Conservation (phyloP, 2,888 invertebrate genomes). For the Leptinotarsa peninsularis region DNA sequence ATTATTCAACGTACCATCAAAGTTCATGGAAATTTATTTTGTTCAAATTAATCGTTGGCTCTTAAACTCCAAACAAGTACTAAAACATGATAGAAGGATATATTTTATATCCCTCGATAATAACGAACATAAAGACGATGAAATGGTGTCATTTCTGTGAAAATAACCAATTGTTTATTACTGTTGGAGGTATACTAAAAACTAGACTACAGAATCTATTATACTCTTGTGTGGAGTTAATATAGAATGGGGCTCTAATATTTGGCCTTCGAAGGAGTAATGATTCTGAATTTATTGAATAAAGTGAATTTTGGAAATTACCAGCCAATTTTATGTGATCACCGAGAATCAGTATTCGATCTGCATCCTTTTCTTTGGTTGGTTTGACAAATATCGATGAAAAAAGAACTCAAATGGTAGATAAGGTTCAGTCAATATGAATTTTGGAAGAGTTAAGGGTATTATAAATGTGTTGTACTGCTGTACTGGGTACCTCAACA, state of each 20-base stretch:
- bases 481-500: too few species aligned
- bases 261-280: neutral
- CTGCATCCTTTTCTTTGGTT: too few species aligned
- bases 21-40: constrained; percentile 11
- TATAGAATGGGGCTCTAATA: neutral
- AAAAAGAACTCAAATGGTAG: too few species aligned
- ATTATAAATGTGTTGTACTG: too few species aligned
- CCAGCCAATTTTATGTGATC: too few species aligned
- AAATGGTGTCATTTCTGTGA: neutral
- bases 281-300: too few species aligned
- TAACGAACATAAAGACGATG: neutral
- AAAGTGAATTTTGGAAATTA: too few species aligned
- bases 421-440: too few species aligned
- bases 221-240: neutral
- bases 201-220: neutral
- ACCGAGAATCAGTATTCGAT: too few species aligned
- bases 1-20: neutral
- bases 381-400: too few species aligned
- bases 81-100: constrained; percentile 3
- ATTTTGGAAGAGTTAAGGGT: too few species aligned
- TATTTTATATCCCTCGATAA: neutral
- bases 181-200: neutral
- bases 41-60: constrained; percentile 1
- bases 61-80: neutral
- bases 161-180: neutral